Base-by-base conservation (phyloP, 2,113 vertebrate species). In the Rhegmatorhina hoffmannsi region DNA sequence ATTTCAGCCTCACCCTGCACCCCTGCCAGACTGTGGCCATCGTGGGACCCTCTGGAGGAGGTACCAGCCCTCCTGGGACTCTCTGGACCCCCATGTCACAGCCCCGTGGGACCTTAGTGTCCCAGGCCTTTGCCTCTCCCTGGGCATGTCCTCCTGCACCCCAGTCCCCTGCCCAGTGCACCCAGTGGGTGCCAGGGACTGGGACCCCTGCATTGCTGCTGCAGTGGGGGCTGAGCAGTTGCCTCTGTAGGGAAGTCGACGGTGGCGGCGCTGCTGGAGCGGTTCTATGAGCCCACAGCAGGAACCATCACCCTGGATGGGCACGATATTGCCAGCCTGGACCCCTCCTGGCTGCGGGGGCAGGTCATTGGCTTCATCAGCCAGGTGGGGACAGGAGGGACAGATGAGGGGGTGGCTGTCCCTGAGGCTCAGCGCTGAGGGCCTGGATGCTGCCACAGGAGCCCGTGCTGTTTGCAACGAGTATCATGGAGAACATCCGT, bases 21-120 rank as follows among this genome's bases (percentile, higher is more conserved):
- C 98, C 99, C 3, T 95, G 97, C 94, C 98, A 98, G 97, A 99
- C 98, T 0, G 98, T 99, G 28, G 99, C 99, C 77, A 98, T 99
- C 5, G 99, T 99, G 73, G 99, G 99, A 63, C 98, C 99, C 56
- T 99, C 99, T 1, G 99, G 99, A 40, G 99, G 98, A 99, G 99
- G 99, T 99, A 95, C 97, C 43, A 4, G 60, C 28, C 56, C 17
- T 17, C 28, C 69, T n/a, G 8, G 11, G 28, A 12, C 47, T 8
- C 11, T 29, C 33, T 10, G 40, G 40, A 1, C 25, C 15, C 3
- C 29, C 9, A 11, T 1, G 1, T 36, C 9, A 7, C 38, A 53
- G 33, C 31, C 36, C 28, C 2, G 4, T 5, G 13, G 62, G 19
- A 43, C 38, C 29, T 23, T 10, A 9, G 38, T 43, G 62, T 69